A percentile compares a stretch with the other conserved stretches of the same genome.
Evolutionary conservation across 1,140 invertebrate species (phyloP).

Genomic region (Drosophila bifasciata): DNA sequence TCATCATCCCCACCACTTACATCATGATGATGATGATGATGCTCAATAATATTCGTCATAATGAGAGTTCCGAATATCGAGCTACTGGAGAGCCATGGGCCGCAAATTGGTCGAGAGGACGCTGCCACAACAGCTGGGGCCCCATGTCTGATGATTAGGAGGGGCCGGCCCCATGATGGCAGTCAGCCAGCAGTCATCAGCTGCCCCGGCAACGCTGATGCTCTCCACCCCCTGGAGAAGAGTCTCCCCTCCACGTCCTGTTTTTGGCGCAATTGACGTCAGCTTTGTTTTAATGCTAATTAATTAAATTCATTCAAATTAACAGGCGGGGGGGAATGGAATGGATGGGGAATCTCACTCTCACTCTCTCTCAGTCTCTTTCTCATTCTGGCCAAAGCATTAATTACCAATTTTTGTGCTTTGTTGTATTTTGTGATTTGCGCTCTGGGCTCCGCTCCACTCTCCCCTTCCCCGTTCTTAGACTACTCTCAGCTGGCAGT

Average conservation of each 20-base stretch:
- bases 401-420: constrained; percentile 69
- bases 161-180: constrained; percentile 24
- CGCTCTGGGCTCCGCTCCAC: constrained; percentile 25
- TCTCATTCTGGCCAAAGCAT: constrained; percentile 23
- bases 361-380: background rate
- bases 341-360: constrained; percentile 21
- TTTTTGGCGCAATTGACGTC: constrained; percentile 66
- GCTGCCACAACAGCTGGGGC: constrained; percentile 37
- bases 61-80: constrained; percentile 71
- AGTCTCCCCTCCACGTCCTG: constrained; percentile 12
- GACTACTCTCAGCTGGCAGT: constrained; percentile 4
- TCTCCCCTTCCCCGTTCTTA: constrained; percentile 4
- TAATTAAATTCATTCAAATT: constrained; percentile 81
- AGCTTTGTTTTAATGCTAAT: constrained; percentile 78
- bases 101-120: constrained; percentile 60
- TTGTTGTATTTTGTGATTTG: constrained; percentile 71
- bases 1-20: constrained; percentile 9
- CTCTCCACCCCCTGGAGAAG: no score
- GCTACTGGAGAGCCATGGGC: constrained; percentile 47
- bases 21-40: constrained; percentile 28
- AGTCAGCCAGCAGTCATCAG: constrained; percentile 18
- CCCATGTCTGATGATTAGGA: constrained; percentile 40
- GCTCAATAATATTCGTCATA: constrained; percentile 67
- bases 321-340: constrained; percentile 47
- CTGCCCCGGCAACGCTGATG: constrained; percentile 19